A percentile compares a stretch with the other conserved stretches of the same genome.
Evolutionary conservation across 2,113 vertebrate species (phyloP).

Genomic region (Polyodon spathula): DNA sequence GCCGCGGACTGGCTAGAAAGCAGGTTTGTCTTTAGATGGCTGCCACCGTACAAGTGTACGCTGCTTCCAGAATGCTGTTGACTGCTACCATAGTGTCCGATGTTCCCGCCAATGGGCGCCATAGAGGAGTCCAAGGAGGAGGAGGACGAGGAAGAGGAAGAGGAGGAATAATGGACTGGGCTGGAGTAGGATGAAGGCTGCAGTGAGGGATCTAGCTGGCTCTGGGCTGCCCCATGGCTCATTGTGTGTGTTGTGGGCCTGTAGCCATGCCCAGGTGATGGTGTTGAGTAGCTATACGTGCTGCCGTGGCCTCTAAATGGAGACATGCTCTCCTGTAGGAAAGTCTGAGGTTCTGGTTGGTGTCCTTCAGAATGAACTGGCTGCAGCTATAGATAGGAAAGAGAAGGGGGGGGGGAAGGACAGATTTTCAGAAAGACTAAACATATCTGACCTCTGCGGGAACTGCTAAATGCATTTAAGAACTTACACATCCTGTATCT

Average conservation of each 20-base stretch:
- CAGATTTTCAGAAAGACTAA: no score
- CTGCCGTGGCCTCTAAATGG: slow-evolving; percentile 70
- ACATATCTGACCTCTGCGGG: no score
- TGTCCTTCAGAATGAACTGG: slow-evolving; percentile 73
- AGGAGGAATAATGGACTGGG: slow-evolving; percentile 60
- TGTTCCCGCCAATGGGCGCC: slow-evolving; percentile 54
- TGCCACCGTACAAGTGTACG: slow-evolving; percentile 37
- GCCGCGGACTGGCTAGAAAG: slow-evolving; percentile 43
- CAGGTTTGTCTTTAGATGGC: slow-evolving; percentile 69
- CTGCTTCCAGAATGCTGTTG: slow-evolving; percentile 71
- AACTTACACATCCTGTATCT: no score
- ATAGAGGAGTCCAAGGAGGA: slow-evolving; percentile 31
- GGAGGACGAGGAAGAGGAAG: slow-evolving; percentile 37
- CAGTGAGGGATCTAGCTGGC: slow-evolving; percentile 57
- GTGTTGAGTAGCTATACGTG: slow-evolving; percentile 47
- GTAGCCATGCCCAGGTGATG: slow-evolving; percentile 69
- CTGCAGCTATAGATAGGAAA: slow-evolving; percentile 40
- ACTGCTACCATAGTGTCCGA: slow-evolving; percentile 60
- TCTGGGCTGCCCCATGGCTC: slow-evolving; percentile 51
- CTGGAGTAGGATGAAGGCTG: slow-evolving; percentile 60
- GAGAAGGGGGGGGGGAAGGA: neutral
- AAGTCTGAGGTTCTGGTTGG: slow-evolving; percentile 64
- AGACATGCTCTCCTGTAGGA: slow-evolving; percentile 77
- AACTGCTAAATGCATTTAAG: no score
- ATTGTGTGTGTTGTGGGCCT: slow-evolving; percentile 67